Evolutionary conservation across 1,140 invertebrate species (phyloP).

Genomic region (Thaumatotibia leucotreta): DNA sequence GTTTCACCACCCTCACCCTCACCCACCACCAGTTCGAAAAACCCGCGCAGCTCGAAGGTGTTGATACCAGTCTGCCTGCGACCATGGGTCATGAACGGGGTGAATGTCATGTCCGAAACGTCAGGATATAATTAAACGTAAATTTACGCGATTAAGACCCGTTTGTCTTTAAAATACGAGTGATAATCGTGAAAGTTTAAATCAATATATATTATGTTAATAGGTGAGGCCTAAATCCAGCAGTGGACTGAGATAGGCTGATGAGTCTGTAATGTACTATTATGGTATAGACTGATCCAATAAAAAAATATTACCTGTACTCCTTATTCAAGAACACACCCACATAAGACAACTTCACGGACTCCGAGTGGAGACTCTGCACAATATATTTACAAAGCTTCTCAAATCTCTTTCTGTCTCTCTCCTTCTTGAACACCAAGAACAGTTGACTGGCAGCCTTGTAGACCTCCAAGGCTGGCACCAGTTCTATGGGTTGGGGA

Average conservation of each 20-base stretch:
- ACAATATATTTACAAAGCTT: conserved; percentile 90
- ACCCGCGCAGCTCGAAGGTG: too few relatives aligned
- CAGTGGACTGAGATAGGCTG: too few relatives aligned
- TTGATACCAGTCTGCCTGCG: too few relatives aligned
- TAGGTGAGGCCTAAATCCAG: background rate
- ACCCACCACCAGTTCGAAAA: too few relatives aligned
- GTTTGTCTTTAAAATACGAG: too few relatives aligned
- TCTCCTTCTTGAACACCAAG: conserved; percentile 81
- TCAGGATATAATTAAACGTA: too few relatives aligned
- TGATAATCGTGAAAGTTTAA: too few relatives aligned
- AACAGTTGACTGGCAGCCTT: conserved; percentile 83
- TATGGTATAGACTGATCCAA: background rate
- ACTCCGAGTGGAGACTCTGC: conserved; percentile 86
- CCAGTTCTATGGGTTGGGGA: conserved; percentile 69
- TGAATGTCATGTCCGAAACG: too few relatives aligned
- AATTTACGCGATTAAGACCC: too few relatives aligned
- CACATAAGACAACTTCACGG: conserved; percentile 89
- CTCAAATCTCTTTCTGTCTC: conserved; percentile 85
- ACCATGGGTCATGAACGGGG: too few relatives aligned
- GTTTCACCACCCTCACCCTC: too few relatives aligned
- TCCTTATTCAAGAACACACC: conserved; percentile 91
- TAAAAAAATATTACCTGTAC: conserved; percentile 64
- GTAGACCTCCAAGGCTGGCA: conserved; percentile 84
- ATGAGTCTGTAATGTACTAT: background rate
- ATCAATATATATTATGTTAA: too few relatives aligned